Evolutionary conservation across 2,888 invertebrate genomes (phyloP).

Genomic region (Ommatoiulus sabulosus): DNA sequence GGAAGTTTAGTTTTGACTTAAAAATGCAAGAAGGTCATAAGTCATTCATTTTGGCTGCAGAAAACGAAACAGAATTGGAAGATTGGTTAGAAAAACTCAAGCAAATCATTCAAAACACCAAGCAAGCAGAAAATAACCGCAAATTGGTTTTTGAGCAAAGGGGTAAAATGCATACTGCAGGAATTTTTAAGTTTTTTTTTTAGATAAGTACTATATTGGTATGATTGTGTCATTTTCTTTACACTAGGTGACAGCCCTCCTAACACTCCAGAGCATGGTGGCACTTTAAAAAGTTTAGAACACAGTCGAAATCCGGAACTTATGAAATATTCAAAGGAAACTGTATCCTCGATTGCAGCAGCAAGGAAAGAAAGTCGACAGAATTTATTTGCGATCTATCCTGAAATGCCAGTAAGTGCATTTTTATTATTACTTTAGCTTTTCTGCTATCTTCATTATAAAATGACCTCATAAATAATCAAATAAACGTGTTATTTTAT

Average conservation of each 20-base stretch:
- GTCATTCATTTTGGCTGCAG: slow-evolving; percentile 86
- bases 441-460: not conserved
- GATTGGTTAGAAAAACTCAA: slow-evolving; percentile 88
- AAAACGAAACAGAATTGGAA: slow-evolving; percentile 82
- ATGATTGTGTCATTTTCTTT: slow-evolving; percentile 51
- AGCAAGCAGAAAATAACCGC: slow-evolving; percentile 73
- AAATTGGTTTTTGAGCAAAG: slow-evolving; percentile 55
- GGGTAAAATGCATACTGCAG: slow-evolving; percentile 55
- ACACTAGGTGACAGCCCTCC: slow-evolving; percentile 60
- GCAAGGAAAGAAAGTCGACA: slow-evolving; percentile 83
- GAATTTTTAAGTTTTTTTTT: not conserved
- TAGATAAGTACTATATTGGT: not conserved
- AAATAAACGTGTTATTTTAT: not conserved
- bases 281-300: slow-evolving; percentile 87
- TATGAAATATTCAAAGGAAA: slow-evolving; percentile 90
- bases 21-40: slow-evolving; percentile 87
- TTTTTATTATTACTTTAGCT: not conserved
- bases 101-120: slow-evolving; percentile 85
- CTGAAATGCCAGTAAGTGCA: slow-evolving; percentile 71
- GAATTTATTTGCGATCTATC: slow-evolving; percentile 81
- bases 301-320: slow-evolving; percentile 93
- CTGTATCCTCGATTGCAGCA: slow-evolving; percentile 85
- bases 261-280: slow-evolving; percentile 66
- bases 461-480: not conserved
- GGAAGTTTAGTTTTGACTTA: slow-evolving; percentile 87